These are phyloP conservation scores for Danio kyathit DNA, from an alignment of 2,797 vertebrate genomes.

Conservation along the genomic window DNA sequence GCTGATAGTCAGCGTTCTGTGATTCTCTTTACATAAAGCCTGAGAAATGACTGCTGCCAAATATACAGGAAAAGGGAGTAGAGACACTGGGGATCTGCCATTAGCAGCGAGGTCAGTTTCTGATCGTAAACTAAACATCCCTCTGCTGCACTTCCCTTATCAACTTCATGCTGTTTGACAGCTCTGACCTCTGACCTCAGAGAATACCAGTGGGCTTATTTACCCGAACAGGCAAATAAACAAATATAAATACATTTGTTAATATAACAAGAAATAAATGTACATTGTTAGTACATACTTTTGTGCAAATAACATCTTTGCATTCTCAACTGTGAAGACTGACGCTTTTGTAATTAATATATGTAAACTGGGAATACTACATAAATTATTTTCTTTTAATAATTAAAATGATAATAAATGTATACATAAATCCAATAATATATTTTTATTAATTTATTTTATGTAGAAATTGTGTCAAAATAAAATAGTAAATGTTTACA, in stretches of 20 bases:
- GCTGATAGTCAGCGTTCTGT: background rate
- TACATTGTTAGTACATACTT: background rate
- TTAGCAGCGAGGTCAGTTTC: constrained; percentile 19
- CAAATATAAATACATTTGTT: background rate
- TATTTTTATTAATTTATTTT: too few relatives aligned
- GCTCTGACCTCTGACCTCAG: constrained; percentile 7
- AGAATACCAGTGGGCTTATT: background rate
- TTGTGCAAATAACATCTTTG: background rate
- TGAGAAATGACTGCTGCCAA: background rate
- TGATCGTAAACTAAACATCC: constrained; percentile 30
- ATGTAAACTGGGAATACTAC: background rate
- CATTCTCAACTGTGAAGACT: background rate
- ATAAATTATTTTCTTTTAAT: too few relatives aligned
- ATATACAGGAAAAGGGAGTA: constrained; percentile 19
- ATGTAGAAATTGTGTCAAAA: too few relatives aligned
- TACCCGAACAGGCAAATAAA: background rate
- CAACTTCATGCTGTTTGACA: background rate
- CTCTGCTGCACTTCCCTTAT: background rate
- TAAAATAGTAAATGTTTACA: too few relatives aligned
- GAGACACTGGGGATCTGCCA: background rate
- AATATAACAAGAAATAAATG: background rate
- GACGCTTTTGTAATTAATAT: background rate
- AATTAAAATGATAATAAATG: too few relatives aligned
- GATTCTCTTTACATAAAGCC: constrained; percentile 10
- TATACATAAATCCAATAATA: too few relatives aligned